These are phyloP conservation scores for Phylloscopus trochiloides DNA, from an alignment of 2,113 vertebrate genomes.

Conservation along the genomic window DNA sequence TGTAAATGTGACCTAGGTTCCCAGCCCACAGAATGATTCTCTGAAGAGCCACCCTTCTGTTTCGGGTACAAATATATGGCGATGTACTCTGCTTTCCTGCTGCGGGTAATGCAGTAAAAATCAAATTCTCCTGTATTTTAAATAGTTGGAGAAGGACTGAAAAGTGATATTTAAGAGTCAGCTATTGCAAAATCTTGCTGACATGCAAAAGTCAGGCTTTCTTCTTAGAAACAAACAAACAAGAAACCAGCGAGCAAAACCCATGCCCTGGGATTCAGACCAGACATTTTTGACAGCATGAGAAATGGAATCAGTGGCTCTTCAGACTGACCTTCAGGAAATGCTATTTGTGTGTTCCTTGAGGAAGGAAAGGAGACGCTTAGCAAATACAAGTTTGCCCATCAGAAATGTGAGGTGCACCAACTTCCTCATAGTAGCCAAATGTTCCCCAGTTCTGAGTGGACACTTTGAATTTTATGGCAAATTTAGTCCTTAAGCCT, in stretches of 20 bases:
- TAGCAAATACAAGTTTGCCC: rapidly evolving
- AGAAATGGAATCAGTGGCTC: not conserved
- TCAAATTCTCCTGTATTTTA: not conserved
- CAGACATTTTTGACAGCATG: not conserved
- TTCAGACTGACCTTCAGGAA: not conserved
- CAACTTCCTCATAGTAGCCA: not conserved
- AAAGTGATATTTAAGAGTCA: not conserved
- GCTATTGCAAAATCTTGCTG: not conserved
- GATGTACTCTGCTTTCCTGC: not conserved
- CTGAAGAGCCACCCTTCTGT: not conserved
- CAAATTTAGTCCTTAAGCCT: not conserved
- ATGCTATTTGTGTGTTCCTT: not conserved
- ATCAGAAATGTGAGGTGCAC: not conserved
- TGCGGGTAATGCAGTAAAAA: not conserved
- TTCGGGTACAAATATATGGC: not conserved
- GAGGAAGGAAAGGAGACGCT: not conserved
- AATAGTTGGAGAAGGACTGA: not conserved
- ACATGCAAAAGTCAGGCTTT: not conserved
- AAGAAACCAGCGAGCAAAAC: not conserved
- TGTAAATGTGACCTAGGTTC: not conserved
- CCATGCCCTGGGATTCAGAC: not conserved
- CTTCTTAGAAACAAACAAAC: not conserved
- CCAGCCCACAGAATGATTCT: not conserved
- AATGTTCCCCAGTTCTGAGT: not conserved
- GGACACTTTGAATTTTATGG: not conserved